Evolutionary conservation across 1,140 invertebrate genomes (phyloP).

Genomic region (Drosophila dunni): DNA sequence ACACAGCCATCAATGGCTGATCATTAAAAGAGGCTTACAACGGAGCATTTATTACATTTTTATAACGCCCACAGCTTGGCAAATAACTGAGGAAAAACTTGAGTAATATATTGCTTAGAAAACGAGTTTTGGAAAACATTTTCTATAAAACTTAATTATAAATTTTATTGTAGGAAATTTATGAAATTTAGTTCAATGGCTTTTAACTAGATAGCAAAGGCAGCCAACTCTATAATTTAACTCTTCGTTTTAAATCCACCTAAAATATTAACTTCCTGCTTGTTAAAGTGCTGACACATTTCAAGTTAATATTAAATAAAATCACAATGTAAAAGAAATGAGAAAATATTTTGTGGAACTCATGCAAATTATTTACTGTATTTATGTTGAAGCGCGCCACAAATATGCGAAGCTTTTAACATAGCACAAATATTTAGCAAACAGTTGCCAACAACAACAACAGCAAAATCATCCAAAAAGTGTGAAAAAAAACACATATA

Average conservation of each 20-base stretch:
- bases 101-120: slow-evolving; percentile 17
- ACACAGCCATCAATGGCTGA: slow-evolving; percentile 49
- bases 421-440: slow-evolving; percentile 54
- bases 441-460: slow-evolving; percentile 31
- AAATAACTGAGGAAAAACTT: slow-evolving; percentile 35
- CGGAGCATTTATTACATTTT: slow-evolving; percentile 71
- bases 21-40: slow-evolving; percentile 79
- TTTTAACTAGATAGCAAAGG: too few species aligned
- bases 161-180: too few species aligned
- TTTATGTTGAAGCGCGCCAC: slow-evolving; percentile 14
- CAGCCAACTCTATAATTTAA: too few species aligned
- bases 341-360: slow-evolving; percentile 7
- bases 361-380: not conserved
- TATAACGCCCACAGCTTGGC: slow-evolving; percentile 50
- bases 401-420: slow-evolving; percentile 47
- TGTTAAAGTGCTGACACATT: too few species aligned
- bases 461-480: slow-evolving; percentile 13
- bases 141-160: not conserved
- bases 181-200: too few species aligned
- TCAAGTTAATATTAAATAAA: not conserved
- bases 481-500: slow-evolving; percentile 29
- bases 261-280: too few species aligned
- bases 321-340: not conserved
- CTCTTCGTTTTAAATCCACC: too few species aligned
- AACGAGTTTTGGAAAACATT: slow-evolving; percentile 19